Conservation (phyloP, 1,140 invertebrate species). For the Lamellibrachia luymesi region DNA sequence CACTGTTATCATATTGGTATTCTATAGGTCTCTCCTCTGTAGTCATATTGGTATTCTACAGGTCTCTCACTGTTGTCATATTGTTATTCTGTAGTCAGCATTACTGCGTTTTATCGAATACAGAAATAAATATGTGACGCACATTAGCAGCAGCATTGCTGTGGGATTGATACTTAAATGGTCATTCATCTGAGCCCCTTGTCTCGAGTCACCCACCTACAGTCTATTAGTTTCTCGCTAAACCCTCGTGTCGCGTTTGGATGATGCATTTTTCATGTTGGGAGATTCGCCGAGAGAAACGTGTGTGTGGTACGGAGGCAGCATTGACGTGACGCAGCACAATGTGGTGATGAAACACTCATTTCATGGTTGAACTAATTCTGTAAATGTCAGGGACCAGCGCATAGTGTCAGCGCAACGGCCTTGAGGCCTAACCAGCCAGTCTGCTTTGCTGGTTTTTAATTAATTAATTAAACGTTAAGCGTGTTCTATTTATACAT, state of each 20-base stretch:
- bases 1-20: too few species aligned
- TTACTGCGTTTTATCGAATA: neutral
- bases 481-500: too few species aligned
- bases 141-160: neutral
- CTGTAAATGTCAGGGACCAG: neutral
- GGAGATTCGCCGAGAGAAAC: neutral
- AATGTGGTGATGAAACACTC: neutral
- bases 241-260: neutral
- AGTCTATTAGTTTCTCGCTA: neutral
- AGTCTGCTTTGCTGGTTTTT: too few species aligned
- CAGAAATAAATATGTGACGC: neutral
- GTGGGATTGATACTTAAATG: neutral
- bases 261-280: constrained; percentile 1
- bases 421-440: neutral
- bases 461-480: too few species aligned
- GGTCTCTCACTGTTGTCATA: neutral
- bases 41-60: neutral
- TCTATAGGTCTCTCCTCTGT: too few species aligned
- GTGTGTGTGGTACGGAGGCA: neutral
- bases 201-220: neutral
- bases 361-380: neutral
- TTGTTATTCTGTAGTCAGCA: neutral
- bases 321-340: neutral
- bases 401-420: neutral
- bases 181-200: neutral